Evolutionary conservation across 2,797 vertebrate species (phyloP).

Genomic region (Poeciliopsis gracilis): DNA sequence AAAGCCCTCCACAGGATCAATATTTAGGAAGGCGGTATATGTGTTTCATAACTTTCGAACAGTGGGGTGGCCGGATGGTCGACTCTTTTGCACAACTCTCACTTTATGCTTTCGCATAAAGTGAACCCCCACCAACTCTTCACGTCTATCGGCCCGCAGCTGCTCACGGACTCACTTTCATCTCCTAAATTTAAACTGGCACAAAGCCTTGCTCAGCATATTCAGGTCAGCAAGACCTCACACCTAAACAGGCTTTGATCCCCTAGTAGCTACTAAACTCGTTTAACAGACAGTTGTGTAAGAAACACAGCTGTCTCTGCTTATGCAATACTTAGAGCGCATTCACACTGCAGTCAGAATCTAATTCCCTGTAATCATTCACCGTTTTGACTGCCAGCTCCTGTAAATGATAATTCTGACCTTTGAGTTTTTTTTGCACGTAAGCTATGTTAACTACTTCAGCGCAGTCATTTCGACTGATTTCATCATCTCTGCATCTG

Average conservation of each 20-base stretch:
- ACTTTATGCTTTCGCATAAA: conserved; percentile 17
- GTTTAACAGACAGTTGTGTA: conserved; percentile 6
- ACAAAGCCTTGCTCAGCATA: conserved; percentile 15
- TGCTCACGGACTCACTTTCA: conserved; percentile 8
- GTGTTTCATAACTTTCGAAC: background rate
- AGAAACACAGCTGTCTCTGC: conserved; percentile 8
- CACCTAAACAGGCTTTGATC: conserved; percentile 21
- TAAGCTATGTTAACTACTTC: conserved; percentile 6
- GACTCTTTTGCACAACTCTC: background rate
- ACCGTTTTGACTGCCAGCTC: background rate
- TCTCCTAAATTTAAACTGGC: conserved; percentile 19
- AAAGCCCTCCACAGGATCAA: background rate
- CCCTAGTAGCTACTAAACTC: conserved; percentile 6
- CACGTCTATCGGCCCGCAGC: conserved; percentile 5
- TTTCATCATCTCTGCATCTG: background rate
- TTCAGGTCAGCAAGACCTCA: conserved; percentile 10
- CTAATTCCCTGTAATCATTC: background rate
- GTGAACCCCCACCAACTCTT: conserved; percentile 6
- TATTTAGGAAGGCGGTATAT: conserved; percentile 4
- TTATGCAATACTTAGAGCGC: background rate
- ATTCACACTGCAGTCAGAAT: background rate
- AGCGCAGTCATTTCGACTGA: background rate
- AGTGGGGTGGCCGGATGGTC: background rate
- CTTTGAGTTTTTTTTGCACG: background rate
- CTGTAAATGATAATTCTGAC: conserved; percentile 3